Conservation (phyloP, 2,797 vertebrate species). For the Hypotaenidia philippensis region DNA sequence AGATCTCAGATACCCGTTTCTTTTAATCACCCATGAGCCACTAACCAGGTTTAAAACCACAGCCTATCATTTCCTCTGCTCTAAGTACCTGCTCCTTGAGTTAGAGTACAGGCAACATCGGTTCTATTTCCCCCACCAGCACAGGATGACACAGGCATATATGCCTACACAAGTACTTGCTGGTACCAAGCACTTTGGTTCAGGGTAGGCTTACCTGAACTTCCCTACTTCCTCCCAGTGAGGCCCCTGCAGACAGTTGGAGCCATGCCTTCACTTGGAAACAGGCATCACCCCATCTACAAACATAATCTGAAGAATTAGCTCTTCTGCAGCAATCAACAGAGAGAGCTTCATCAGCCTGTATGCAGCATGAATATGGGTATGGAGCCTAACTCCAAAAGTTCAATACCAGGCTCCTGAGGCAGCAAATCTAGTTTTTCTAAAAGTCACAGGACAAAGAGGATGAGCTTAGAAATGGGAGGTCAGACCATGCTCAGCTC, state of each 20-base stretch:
- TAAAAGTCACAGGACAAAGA: background rate
- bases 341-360: background rate
- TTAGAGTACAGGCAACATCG: background rate
- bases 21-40: background rate
- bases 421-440: background rate
- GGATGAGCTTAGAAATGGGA: background rate
- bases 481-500: background rate
- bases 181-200: background rate
- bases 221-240: rapidly evolving
- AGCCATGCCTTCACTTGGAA: background rate
- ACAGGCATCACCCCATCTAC: background rate
- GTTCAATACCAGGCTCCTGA: background rate
- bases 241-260: background rate
- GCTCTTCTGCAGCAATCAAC: background rate
- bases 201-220: background rate
- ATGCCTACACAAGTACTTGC: background rate
- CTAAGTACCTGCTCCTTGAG: background rate
- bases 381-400: background rate
- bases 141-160: background rate
- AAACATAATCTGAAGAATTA: background rate
- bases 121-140: background rate
- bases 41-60: background rate
- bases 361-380: background rate
- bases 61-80: background rate
- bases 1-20: background rate